phyloP scores from a whole-genome alignment of 2,888 invertebrate genomes.

The Pachliopta kotzebuea region DNA sequence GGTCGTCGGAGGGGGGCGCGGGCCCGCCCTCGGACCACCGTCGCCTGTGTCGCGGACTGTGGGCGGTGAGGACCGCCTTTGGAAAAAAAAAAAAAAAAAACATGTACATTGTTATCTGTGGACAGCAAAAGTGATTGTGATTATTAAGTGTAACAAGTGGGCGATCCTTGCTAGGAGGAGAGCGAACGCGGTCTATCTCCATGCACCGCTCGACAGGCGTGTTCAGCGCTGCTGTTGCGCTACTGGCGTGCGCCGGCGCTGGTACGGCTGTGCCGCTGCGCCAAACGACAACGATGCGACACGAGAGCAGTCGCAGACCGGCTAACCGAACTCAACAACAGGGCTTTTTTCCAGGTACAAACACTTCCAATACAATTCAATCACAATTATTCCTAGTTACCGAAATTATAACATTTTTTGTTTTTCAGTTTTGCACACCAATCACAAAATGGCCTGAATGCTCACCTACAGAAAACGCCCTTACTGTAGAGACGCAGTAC shows the following conservation, averaged over 20 bases:
- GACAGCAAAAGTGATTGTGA: neutral
- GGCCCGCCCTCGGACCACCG: too few relatives aligned
- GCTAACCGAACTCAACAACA: constrained; percentile 78
- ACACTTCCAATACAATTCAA: neutral
- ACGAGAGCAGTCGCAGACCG: constrained; percentile 38
- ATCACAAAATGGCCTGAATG: constrained; percentile 63
- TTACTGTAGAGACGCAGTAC: constrained; percentile 53
- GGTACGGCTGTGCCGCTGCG: constrained; percentile 82
- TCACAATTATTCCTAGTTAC: too few relatives aligned
- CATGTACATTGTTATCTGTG: neutral
- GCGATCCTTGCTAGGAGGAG: constrained; percentile 64
- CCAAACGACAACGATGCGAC: constrained; percentile 67
- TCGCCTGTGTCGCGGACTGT: too few relatives aligned
- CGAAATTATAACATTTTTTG: neutral
- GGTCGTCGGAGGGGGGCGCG: too few relatives aligned
- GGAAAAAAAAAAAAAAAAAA: too few relatives aligned
- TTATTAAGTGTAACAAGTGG: neutral
- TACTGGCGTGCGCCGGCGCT: constrained; percentile 81
- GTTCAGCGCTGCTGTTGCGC: constrained; percentile 76
- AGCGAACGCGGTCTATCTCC: constrained; percentile 81
- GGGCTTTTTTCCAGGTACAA: constrained; percentile 82
- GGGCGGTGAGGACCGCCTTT: too few relatives aligned
- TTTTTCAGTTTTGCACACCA: constrained; percentile 74
- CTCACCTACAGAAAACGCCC: constrained; percentile 50
- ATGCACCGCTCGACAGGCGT: constrained; percentile 73